These are phyloP conservation scores for Polydrusus tereticollis DNA, from an alignment of 2,888 invertebrate genomes.

Conservation along the genomic window DNA sequence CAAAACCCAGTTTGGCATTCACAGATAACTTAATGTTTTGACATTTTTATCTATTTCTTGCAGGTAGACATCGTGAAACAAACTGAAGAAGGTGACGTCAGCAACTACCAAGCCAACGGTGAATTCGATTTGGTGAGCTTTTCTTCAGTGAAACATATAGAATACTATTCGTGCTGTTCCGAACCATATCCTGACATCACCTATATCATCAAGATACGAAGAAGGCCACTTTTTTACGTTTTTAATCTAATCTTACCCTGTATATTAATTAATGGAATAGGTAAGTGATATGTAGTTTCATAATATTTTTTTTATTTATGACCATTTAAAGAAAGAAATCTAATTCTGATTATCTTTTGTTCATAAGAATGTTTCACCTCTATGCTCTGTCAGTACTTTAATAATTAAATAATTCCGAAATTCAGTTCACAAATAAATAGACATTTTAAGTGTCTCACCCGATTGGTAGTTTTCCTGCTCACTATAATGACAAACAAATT, in stretches of 20 bases:
- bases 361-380: too few species aligned
- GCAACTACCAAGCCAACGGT: constrained; percentile 92
- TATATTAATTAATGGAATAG: constrained; percentile 86
- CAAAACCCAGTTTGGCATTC: too few species aligned
- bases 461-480: too few species aligned
- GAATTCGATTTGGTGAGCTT: constrained; percentile 89
- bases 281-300: constrained; percentile 67
- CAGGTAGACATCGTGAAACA: constrained; percentile 83
- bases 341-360: too few species aligned
- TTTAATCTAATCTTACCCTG: constrained; percentile 89
- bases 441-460: too few species aligned
- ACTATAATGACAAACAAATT: too few species aligned
- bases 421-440: too few species aligned
- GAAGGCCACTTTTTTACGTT: constrained; percentile 87
- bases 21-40: not conserved
- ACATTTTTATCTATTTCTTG: constrained; percentile 27
- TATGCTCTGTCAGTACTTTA: too few species aligned
- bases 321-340: too few species aligned
- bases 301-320: not conserved
- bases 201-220: constrained; percentile 80
- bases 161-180: constrained; percentile 84
- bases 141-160: constrained; percentile 78
- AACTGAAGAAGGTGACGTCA: constrained; percentile 85
- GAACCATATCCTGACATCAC: constrained; percentile 90
- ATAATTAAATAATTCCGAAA: too few species aligned